phyloP scores from a whole-genome alignment of 1,140 invertebrate genomes.

The Mycetomoellerius zeteki region DNA sequence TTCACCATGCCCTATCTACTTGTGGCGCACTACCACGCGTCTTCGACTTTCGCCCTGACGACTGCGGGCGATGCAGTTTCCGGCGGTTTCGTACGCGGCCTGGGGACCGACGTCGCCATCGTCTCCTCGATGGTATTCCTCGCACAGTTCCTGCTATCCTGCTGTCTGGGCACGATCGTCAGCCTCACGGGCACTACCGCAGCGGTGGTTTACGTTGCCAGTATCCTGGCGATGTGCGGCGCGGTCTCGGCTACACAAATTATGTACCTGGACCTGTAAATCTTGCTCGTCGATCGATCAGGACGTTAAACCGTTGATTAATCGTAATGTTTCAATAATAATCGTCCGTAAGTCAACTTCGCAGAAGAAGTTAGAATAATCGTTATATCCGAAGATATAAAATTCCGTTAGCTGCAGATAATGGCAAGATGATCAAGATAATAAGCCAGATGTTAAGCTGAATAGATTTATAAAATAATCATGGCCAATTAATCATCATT shows the following conservation, averaged over 20 bases:
- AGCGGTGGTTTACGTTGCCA: conserved; percentile 94
- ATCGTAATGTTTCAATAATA: not conserved
- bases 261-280: conserved; percentile 94
- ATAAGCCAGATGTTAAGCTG: not conserved
- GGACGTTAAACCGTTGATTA: not conserved
- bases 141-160: conserved; percentile 96
- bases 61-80: conserved; percentile 86
- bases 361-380: not conserved
- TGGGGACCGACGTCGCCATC: conserved; percentile 97
- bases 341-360: not conserved
- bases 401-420: conserved; percentile 11
- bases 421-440: not conserved
- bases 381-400: not conserved
- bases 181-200: conserved; percentile 93
- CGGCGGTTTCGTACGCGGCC: conserved; percentile 90
- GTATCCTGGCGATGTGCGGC: conserved; percentile 93
- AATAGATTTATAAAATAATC: conserved; percentile 15
- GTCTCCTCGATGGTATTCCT: conserved; percentile 98
- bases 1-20: conserved; percentile 99
- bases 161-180: conserved; percentile 95
- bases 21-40: conserved; percentile 96
- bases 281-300: not conserved
- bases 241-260: conserved; percentile 94
- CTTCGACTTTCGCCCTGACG: conserved; percentile 91
- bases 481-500: conserved; percentile 9